phyloP scores from a whole-genome alignment of 2,797 vertebrate species.

The Strix occidentalis region DNA sequence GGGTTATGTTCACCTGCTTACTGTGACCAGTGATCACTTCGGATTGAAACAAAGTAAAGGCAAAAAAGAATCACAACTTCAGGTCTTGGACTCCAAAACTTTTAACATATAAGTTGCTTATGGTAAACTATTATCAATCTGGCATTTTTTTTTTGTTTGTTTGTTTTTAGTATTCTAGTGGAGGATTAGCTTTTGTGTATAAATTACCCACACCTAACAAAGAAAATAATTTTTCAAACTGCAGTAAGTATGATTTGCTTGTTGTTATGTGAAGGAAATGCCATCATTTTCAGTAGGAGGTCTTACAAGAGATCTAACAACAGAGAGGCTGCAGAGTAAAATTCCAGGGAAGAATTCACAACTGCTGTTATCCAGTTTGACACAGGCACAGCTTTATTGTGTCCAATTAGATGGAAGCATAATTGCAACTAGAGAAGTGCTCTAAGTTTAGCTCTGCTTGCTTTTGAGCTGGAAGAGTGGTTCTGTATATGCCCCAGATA shows the following conservation, averaged over 20 bases:
- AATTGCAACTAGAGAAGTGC: neutral
- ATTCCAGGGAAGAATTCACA: neutral
- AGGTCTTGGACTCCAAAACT: slow-evolving; percentile 65
- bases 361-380: neutral
- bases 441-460: neutral
- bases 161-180: neutral
- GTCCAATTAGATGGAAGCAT: neutral
- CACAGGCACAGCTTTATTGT: neutral
- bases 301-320: neutral
- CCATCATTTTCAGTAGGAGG: neutral
- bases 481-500: neutral
- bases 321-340: neutral
- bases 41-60: slow-evolving; percentile 62
- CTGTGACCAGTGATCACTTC: slow-evolving; percentile 70
- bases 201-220: neutral
- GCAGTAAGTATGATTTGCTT: neutral
- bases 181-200: neutral
- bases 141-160: neutral
- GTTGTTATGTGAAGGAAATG: neutral
- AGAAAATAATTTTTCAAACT: neutral
- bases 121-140: neutral
- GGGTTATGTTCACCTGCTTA: slow-evolving; percentile 71
- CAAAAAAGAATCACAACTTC: slow-evolving; percentile 46
- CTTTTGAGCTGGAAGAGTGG: neutral
- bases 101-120: slow-evolving; percentile 67